Evolutionary conservation across 2,113 vertebrate genomes (phyloP).

Genomic region (Spea multiplicata): DNA sequence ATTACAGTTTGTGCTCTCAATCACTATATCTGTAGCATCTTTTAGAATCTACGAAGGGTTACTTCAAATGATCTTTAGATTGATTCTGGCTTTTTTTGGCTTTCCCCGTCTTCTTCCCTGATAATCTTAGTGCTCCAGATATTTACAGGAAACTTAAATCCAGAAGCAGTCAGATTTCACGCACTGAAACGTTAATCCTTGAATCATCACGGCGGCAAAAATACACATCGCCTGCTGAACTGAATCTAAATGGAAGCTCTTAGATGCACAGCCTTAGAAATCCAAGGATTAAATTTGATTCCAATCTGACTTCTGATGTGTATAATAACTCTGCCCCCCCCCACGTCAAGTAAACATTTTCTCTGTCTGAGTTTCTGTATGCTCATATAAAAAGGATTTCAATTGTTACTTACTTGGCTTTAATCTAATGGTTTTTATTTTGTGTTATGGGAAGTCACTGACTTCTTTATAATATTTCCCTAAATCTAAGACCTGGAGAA

Average conservation of each 20-base stretch:
- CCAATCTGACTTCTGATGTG: conserved; percentile 57
- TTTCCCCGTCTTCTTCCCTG: background rate
- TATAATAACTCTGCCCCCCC: conserved; percentile 48
- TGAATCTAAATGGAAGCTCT: conserved; percentile 55
- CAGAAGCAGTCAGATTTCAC: conserved; percentile 52
- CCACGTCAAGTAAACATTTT: conserved; percentile 24
- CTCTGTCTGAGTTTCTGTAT: conserved; percentile 49
- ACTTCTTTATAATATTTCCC: conserved; percentile 4
- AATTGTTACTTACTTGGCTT: conserved; percentile 35
- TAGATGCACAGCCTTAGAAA: conserved; percentile 56
- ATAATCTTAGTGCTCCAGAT: conserved; percentile 35
- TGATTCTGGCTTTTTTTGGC: conserved; percentile 44
- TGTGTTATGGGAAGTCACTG: background rate
- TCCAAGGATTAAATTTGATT: conserved; percentile 62
- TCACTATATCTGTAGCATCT: background rate
- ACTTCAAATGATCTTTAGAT: background rate
- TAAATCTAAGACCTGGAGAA: background rate
- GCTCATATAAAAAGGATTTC: conserved; percentile 9
- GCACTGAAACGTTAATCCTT: conserved; percentile 57
- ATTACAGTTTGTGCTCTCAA: background rate
- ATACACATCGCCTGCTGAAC: conserved; percentile 52
- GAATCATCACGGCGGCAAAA: conserved; percentile 55
- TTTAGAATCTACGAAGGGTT: conserved; percentile 16
- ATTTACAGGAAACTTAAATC: conserved; percentile 56
- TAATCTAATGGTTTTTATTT: conserved; percentile 16